A percentile compares a stretch with the other conserved stretches of the same genome.
Evolutionary conservation across 2,888 invertebrate genomes (phyloP).

Genomic region (Xanthostigma xanthostigma): DNA sequence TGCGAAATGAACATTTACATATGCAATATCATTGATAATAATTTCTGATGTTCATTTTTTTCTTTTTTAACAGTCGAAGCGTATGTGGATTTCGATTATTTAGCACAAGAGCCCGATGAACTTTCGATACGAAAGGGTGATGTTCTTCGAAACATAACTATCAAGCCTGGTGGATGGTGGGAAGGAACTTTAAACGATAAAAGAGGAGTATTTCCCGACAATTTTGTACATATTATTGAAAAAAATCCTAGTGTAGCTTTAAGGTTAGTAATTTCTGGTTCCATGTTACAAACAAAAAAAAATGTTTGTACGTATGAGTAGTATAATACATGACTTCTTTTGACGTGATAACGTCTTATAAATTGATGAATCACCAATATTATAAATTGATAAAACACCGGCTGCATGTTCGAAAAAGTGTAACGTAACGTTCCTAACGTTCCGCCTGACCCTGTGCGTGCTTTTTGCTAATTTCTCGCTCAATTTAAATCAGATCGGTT

Average conservation of each 20-base stretch:
- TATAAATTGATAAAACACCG: too few relatives aligned
- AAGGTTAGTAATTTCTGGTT: conserved; percentile 24
- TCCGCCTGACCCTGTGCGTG: too few relatives aligned
- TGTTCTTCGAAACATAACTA: conserved; percentile 63
- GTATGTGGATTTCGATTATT: conserved; percentile 74
- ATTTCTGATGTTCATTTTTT: conserved; percentile 3
- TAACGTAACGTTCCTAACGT: too few relatives aligned
- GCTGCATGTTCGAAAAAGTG: too few relatives aligned
- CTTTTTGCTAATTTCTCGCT: too few relatives aligned
- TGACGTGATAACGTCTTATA: too few relatives aligned
- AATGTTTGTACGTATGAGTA: not conserved
- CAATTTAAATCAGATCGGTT: too few relatives aligned
- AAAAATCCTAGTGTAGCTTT: conserved; percentile 21
- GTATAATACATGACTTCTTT: not conserved
- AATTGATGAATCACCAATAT: too few relatives aligned
- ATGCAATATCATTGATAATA: not conserved
- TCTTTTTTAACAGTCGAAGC: conserved; percentile 47
- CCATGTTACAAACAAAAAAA: not conserved
- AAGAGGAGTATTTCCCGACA: conserved; percentile 85
- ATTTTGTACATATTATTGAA: conserved; percentile 62
- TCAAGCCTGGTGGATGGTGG: conserved; percentile 80
- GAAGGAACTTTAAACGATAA: conserved; percentile 70
- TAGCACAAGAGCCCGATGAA: conserved; percentile 75
- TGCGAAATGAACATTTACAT: too few relatives aligned
- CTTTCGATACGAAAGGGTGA: conserved; percentile 70